Evolutionary conservation across 2,888 invertebrate species (phyloP).

Genomic region (Cyclophora albipunctata): DNA sequence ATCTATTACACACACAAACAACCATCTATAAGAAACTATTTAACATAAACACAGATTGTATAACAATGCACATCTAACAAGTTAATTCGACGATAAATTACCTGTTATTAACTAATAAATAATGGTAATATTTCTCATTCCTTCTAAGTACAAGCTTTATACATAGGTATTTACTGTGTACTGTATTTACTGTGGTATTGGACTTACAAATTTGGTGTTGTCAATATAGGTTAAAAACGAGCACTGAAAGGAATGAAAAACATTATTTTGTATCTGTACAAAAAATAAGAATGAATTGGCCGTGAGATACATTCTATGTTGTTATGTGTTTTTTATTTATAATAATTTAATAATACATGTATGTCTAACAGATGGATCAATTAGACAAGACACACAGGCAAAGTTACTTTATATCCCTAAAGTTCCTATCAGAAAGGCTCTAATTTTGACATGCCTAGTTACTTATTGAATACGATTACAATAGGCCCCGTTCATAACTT

Average conservation of each 20-base stretch:
- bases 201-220: constrained; percentile 37
- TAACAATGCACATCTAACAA: constrained; percentile 7
- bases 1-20: constrained; percentile 2
- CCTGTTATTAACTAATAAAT: constrained; percentile 1
- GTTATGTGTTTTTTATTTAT: too few species aligned
- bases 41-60: constrained; percentile 4
- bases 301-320: too few species aligned
- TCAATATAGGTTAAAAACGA: constrained; percentile 45
- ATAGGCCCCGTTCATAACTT: too few species aligned
- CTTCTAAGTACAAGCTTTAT: constrained; percentile 26
- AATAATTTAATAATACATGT: too few species aligned
- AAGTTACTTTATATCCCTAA: too few species aligned
- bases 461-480: too few species aligned
- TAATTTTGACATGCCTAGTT: too few species aligned
- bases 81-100: constrained; percentile 7
- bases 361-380: too few species aligned
- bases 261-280: constrained; percentile 20
- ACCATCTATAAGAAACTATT: too few species aligned
- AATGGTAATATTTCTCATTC: constrained; percentile 42
- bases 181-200: constrained; percentile 28
- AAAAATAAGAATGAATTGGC: too few species aligned
- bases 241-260: constrained; percentile 65
- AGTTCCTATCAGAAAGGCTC: too few species aligned
- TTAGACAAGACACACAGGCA: too few species aligned
- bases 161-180: constrained; percentile 4